phyloP scores from a whole-genome alignment of 2,797 vertebrate species.

The Pogoniulus pusillus region DNA sequence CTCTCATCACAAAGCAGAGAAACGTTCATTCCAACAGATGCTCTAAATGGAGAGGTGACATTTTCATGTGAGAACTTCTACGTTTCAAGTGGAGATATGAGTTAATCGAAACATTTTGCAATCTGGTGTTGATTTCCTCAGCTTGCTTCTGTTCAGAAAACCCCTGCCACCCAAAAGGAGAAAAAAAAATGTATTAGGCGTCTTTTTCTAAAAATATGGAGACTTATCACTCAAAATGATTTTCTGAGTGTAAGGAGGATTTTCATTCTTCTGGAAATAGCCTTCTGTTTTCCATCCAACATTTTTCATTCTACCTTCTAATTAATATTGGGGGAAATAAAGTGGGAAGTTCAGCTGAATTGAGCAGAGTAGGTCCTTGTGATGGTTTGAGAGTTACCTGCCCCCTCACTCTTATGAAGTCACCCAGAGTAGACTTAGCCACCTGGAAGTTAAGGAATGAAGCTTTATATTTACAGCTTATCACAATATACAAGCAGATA shows the following conservation, averaged over 20 bases:
- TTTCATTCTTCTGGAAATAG: neutral
- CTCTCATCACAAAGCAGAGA: neutral
- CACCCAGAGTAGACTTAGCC: too few species aligned
- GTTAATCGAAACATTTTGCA: neutral
- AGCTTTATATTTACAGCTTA: too few species aligned
- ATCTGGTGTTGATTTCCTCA: conserved; percentile 13
- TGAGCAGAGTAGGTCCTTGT: neutral
- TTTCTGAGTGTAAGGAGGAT: neutral
- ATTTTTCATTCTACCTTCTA: neutral
- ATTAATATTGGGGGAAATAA: neutral
- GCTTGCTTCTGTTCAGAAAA: conserved; percentile 15
- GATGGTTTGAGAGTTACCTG: too few species aligned
- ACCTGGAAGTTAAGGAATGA: too few species aligned
- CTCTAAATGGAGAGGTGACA: neutral
- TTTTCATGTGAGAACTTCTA: neutral
- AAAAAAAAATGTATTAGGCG: neutral
- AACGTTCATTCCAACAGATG: conserved; percentile 6
- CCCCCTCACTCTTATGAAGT: too few species aligned
- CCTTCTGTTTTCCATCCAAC: neutral
- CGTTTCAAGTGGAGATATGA: neutral
- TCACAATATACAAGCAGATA: too few species aligned
- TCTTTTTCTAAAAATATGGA: neutral
- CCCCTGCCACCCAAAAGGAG: fast-evolving
- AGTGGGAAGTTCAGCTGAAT: neutral
- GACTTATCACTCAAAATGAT: neutral